phyloP scores from a whole-genome alignment of 2,797 vertebrate genomes.

The Oryzias dopingdopingensis region DNA sequence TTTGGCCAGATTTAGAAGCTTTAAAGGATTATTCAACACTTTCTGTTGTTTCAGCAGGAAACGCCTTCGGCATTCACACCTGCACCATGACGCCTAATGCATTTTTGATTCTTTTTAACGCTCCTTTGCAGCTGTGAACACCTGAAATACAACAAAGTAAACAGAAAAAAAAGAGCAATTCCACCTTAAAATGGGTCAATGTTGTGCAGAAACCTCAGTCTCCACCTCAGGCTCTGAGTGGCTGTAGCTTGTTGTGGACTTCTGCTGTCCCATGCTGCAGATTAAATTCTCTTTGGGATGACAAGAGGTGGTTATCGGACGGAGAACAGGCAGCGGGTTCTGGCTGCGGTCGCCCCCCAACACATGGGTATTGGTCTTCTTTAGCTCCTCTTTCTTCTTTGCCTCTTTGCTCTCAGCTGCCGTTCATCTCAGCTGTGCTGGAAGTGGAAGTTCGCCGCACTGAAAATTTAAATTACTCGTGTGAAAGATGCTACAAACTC shows the following conservation, averaged over 20 bases:
- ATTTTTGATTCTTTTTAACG: slow-evolving; percentile 38
- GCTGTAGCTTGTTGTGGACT: slow-evolving; percentile 50
- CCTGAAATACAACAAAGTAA: no score
- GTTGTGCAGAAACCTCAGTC: slow-evolving; percentile 1
- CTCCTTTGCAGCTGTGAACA: slow-evolving; percentile 16
- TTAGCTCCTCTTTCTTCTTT: slow-evolving; percentile 23
- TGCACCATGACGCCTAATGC: slow-evolving; percentile 9
- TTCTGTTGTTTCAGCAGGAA: no score
- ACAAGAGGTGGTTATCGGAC: slow-evolving; percentile 60
- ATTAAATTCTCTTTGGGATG: slow-evolving; percentile 55
- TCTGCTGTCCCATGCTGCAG: slow-evolving; percentile 32
- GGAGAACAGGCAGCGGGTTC: slow-evolving; percentile 48
- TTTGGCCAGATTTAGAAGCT: no score
- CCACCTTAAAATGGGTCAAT: no score
- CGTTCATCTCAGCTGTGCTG: slow-evolving; percentile 18
- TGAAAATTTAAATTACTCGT: slow-evolving; percentile 44
- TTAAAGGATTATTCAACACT: no score
- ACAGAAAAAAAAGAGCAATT: no score
- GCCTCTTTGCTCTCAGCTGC: slow-evolving; percentile 12
- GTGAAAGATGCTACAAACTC: slow-evolving; percentile 36
- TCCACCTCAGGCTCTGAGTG: slow-evolving; percentile 25
- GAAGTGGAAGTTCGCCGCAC: slow-evolving; percentile 60
- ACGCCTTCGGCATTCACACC: slow-evolving; percentile 24
- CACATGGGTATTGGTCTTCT: slow-evolving; percentile 61
- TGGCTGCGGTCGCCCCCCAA: slow-evolving; percentile 22